Evolutionary conservation across 37 sponge, comb jelly and placozoan species (phyloP), one percentile per base, ranked within the genome.

Genomic region (Chondrosia reniformis): DNA sequence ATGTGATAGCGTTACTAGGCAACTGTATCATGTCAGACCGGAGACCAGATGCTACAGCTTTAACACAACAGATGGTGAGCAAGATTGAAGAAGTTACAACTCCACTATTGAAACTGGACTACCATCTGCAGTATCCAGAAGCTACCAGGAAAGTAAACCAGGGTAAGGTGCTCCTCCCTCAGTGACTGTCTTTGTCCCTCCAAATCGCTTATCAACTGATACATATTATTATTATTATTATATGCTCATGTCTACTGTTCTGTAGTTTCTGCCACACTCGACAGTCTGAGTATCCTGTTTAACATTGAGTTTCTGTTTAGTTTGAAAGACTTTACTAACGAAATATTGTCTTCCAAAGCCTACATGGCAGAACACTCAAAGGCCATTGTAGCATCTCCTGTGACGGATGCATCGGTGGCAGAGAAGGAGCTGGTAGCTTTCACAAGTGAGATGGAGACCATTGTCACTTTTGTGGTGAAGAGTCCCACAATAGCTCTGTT

Each of bases 401-500:
- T n/a, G n/a, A n/a, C n/a, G n/a, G n/a, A n/a, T n/a, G n/a, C n/a
- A n/a, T n/a, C n/a, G n/a, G n/a, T n/a, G n/a, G n/a, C n/a, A n/a
- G n/a, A n/a, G n/a, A n/a, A n/a, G n/a, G n/a, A n/a, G n/a, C n/a
- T n/a, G n/a, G n/a, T n/a, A n/a, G n/a, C n/a, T n/a, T n/a, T n/a
- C n/a, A n/a, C n/a, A n/a, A n/a, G n/a, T n/a, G n/a, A n/a, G n/a
- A n/a, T n/a, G n/a, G n/a, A 56, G 58, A 56, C 27, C 7, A 24
- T 28, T 56, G 58, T 56, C 27, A 28, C n/a, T 8, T 56, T 56
- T 6, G 27, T 28, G 27, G 58, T 83, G 24, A 41, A 28, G 0
- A 44, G 45, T 43, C 88, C 88, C 30, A 31, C 49, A 1, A 76
- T 88, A 15, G 84, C 88, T 34, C 69, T 88, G 39, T 59, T 88